These are phyloP conservation scores for Eublepharis macularius DNA, from an alignment of 2,113 vertebrate species.

Conservation along the genomic window DNA sequence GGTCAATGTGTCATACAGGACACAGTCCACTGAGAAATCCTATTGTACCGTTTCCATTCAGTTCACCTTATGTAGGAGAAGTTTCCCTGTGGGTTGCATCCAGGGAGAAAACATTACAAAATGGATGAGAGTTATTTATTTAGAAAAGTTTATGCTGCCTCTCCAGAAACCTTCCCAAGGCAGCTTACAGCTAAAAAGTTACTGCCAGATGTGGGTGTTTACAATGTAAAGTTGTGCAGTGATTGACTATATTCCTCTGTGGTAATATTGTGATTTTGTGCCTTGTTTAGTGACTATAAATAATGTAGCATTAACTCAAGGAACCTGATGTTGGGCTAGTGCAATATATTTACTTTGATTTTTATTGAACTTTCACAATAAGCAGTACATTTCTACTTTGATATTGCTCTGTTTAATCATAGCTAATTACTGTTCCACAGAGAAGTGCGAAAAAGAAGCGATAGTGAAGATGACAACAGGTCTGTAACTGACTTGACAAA, in stretches of 20 bases:
- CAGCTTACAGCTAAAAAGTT: background rate
- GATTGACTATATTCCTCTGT: background rate
- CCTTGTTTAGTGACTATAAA: background rate
- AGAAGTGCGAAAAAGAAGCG: slow-evolving; percentile 84
- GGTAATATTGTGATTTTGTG: background rate
- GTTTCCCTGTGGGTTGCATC: background rate
- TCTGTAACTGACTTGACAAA: slow-evolving; percentile 79
- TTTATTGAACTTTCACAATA: background rate
- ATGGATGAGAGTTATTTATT: too few relatives aligned
- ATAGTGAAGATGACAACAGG: slow-evolving; percentile 71
- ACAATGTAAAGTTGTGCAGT: background rate
- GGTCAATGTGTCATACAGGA: background rate
- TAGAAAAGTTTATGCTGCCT: too few relatives aligned
- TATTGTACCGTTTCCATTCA: background rate
- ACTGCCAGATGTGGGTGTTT: background rate
- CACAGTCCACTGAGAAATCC: background rate
- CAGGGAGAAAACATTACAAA: background rate
- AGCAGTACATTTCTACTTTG: background rate
- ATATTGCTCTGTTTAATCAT: background rate
- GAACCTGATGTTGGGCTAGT: background rate
- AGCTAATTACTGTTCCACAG: slow-evolving; percentile 65
- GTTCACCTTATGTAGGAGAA: background rate
- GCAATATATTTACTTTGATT: background rate
- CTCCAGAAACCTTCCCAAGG: too few relatives aligned
- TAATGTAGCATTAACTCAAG: background rate